A percentile compares a stretch with the other conserved stretches of the same genome.
phyloP scores from a whole-genome alignment of 1,140 invertebrate species.

The Drosophila cardini region DNA sequence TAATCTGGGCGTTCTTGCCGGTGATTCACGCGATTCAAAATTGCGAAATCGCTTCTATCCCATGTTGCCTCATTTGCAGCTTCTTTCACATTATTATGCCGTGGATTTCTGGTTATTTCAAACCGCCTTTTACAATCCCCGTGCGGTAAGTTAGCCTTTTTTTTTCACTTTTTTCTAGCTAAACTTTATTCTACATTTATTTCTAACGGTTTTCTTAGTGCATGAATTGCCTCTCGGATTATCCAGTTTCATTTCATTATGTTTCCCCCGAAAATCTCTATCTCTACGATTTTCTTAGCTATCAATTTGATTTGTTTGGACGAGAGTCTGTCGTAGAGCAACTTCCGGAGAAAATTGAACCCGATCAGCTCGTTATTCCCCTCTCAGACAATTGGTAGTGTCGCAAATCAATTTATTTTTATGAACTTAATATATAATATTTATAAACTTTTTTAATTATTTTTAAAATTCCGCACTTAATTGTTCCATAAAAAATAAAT shows the following conservation, averaged over 20 bases:
- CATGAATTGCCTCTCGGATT: constrained; percentile 96
- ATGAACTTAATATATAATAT: not conserved
- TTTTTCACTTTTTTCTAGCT: too few species aligned
- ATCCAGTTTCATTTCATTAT: constrained; percentile 98
- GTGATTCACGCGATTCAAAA: constrained; percentile 92
- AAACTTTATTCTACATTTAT: not conserved
- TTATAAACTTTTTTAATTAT: not conserved
- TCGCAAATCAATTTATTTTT: not conserved
- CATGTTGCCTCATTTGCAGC: constrained; percentile 35
- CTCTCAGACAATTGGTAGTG: constrained; percentile 51
- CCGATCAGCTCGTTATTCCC: constrained; percentile 56
- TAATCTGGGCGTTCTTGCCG: constrained; percentile 92
- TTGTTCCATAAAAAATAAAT: too few species aligned
- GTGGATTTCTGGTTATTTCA: constrained; percentile 63
- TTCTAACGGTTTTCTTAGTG: constrained; percentile 87
- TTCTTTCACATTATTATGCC: constrained; percentile 43
- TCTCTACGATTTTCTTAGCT: constrained; percentile 96
- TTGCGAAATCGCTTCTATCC: constrained; percentile 92
- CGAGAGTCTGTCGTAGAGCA: constrained; percentile 31
- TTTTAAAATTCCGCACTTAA: too few species aligned
- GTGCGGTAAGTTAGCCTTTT: constrained; percentile 84
- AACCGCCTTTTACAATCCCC: constrained; percentile 88
- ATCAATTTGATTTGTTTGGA: constrained; percentile 95
- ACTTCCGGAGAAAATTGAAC: constrained; percentile 47
- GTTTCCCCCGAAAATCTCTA: constrained; percentile 96